Base-by-base conservation (phyloP, 2,113 vertebrate genomes). In the Hippocampus mohnikei region DNA sequence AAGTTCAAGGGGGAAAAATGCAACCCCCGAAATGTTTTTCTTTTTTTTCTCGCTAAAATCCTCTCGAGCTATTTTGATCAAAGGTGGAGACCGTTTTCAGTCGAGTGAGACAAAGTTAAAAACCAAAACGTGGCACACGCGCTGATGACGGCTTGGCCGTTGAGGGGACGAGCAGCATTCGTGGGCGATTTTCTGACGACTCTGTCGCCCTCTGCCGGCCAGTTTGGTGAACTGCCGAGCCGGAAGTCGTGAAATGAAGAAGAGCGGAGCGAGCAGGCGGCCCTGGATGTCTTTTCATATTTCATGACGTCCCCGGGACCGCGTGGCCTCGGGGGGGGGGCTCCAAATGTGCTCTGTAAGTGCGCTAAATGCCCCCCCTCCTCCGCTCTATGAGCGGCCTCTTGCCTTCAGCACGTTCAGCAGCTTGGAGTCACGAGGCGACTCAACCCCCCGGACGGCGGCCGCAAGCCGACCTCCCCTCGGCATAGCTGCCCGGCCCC, bases 351-450 rank as follows among this genome's bases (percentile, higher is more conserved):
- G 91, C 25, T 5, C 40, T 64, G 40, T 91, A 92, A 93, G 86
- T 91, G 90, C 79, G 81, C 91, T 88, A 81, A 92, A 90, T 88
- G 65, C 70, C 62, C 44, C 44, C 3, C 61, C 4, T 42, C 40
- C 40, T 59, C 79, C 61, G 50, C 80, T 72, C 64, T 33, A 27
- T 53, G 74, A 50, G 29, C 37, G 42, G n/a, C 46, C 20, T 10
- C 2, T 65, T 33, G 29, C 61, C 25, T 33, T 33, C 29, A 91
- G 88, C 93, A 92, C 86, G 83, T 91, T 89, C 85, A 85, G 85
- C 82, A 90, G 87, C 90, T 91, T 86, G 53, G 75, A 92, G 91
- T 91, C 91, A 88, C 88, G 85, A 18, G 5, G 46, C 46, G 46
- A 7, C 46, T 71, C 84, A 56, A 79, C 74, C 78, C 78, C 82